Evolutionary conservation across 1,140 invertebrate genomes (phyloP).

Genomic region (Sarcophaga bullata): DNA sequence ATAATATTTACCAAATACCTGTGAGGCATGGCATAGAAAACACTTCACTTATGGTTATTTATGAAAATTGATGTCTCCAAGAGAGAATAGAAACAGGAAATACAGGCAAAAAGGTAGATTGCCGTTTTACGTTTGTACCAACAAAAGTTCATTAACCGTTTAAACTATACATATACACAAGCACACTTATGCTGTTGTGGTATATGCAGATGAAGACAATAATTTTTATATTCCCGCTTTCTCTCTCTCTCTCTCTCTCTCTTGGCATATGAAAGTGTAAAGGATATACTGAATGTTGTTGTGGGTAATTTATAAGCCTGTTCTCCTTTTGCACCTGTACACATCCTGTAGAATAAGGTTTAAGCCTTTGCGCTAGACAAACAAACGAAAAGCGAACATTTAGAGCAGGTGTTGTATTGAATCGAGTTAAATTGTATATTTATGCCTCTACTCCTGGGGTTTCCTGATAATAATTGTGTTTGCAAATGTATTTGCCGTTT

Average conservation of each 20-base stretch:
- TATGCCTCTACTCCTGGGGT: conserved; percentile 21
- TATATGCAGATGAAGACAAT: not conserved
- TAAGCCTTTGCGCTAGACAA: not conserved
- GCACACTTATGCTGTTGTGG: not conserved
- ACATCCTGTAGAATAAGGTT: not conserved
- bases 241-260: no score
- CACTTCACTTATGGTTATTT: conserved; percentile 29
- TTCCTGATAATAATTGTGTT: conserved; percentile 32
- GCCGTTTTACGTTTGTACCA: not conserved
- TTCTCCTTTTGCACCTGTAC: not conserved
- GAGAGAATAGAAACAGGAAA: not conserved
- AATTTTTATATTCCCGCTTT: no score
- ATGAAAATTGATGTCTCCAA: not conserved
- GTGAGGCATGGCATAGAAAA: conserved; percentile 4
- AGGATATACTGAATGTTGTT: not conserved
- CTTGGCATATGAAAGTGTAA: not conserved
- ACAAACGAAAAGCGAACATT: not conserved
- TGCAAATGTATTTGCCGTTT: conserved; percentile 7
- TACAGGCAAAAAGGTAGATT: no score
- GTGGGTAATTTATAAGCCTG: not conserved
- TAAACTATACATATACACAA: not conserved
- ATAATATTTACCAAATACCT: conserved; percentile 1
- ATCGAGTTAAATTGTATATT: not conserved
- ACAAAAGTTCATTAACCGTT: not conserved
- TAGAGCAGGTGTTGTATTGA: conserved; percentile 6